phyloP scores from a whole-genome alignment of 2,797 vertebrate species.

The Anguilla pacifica region DNA sequence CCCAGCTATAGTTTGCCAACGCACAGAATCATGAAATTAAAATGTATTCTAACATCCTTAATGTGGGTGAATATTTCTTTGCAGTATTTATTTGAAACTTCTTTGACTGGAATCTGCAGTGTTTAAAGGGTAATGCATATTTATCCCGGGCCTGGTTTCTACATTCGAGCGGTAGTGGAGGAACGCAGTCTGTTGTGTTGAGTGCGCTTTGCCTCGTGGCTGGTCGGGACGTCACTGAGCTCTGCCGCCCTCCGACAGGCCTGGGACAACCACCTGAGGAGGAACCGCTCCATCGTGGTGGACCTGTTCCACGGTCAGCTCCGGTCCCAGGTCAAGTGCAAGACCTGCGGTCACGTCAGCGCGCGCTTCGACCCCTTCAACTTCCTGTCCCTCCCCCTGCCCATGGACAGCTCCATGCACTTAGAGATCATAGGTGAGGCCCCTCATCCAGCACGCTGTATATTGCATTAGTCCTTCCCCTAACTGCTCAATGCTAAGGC shows the following conservation, averaged over 20 bases:
- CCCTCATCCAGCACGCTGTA: background rate
- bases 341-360: constrained; percentile 97
- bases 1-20: too few species aligned
- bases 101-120: background rate
- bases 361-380: constrained; percentile 98
- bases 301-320: constrained; percentile 98
- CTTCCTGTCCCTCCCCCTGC: constrained; percentile 95
- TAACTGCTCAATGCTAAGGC: background rate
- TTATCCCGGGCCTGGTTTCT: background rate
- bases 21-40: too few species aligned
- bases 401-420: constrained; percentile 99
- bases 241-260: constrained; percentile 73
- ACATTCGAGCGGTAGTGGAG: background rate
- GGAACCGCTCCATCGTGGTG: constrained; percentile 96
- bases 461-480: background rate
- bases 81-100: background rate
- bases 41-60: background rate
- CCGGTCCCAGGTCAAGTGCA: constrained; percentile 97
- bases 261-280: constrained; percentile 96
- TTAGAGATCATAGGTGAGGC: constrained; percentile 94
- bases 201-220: background rate
- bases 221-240: background rate
- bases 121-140: background rate
- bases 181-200: background rate
- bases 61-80: background rate